Percentiles rank a stretch among this genome's conserved stretches.
Conservation (phyloP, 2,797 vertebrate genomes). For the Neoniphon sammara region DNA sequence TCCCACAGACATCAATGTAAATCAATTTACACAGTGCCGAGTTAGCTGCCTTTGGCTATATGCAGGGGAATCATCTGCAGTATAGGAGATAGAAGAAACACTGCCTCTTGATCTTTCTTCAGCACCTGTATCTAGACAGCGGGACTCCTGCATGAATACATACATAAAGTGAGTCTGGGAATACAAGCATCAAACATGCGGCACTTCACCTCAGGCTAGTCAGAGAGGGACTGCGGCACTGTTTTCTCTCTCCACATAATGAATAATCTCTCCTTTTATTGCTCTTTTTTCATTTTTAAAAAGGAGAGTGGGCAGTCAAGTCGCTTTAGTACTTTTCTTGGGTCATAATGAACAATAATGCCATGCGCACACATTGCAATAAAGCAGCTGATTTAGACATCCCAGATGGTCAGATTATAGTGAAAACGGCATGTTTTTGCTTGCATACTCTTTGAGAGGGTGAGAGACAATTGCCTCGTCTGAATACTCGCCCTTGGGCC, state of each 20-base stretch:
- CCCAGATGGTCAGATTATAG: too few relatives aligned
- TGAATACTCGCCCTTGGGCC: too few relatives aligned
- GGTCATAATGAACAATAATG: constrained; percentile 4
- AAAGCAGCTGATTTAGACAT: too few relatives aligned
- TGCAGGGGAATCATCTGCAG: constrained; percentile 46
- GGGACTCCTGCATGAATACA: constrained; percentile 18
- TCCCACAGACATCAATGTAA: constrained; percentile 47
- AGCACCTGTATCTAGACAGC: neutral
- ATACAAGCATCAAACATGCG: constrained; percentile 18
- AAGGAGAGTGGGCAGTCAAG: neutral
- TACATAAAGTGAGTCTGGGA: constrained; percentile 29
- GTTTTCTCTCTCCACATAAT: constrained; percentile 12
- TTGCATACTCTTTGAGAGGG: too few relatives aligned
- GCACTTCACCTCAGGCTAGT: constrained; percentile 27
- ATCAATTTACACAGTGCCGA: constrained; percentile 53
- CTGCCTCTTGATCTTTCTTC: constrained; percentile 40
- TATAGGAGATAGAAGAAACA: constrained; percentile 16
- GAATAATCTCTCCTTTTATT: neutral
- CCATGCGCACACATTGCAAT: too few relatives aligned
- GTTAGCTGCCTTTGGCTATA: constrained; percentile 50
- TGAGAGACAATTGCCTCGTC: too few relatives aligned
- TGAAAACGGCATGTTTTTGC: too few relatives aligned
- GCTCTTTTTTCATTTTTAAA: neutral
- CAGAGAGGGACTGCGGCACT: neutral
- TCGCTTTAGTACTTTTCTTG: constrained; percentile 1